Conservation (phyloP, 2,888 invertebrate genomes). For the Erpobdella octoculata region DNA sequence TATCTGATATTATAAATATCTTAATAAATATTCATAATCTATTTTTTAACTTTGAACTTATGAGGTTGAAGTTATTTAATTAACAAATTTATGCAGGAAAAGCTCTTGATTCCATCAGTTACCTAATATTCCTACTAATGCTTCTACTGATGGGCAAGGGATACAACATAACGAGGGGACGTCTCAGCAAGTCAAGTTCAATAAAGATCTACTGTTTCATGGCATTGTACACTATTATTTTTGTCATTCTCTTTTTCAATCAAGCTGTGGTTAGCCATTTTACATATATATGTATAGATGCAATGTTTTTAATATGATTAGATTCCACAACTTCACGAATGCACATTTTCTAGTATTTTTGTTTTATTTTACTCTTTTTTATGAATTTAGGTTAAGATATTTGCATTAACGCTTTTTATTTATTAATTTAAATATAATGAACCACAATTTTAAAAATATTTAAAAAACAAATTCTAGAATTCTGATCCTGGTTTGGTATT, state of each 20-base stretch:
- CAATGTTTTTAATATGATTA: neutral
- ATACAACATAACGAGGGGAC: constrained; percentile 77
- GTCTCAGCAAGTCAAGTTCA: constrained; percentile 65
- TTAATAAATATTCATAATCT: too few species aligned
- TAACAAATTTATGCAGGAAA: constrained; percentile 58
- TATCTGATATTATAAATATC: too few species aligned
- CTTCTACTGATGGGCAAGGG: constrained; percentile 78
- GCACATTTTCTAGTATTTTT: too few species aligned
- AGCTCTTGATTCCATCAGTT: constrained; percentile 65
- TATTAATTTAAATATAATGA: neutral
- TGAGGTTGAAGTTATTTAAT: neutral
- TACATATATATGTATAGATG: too few species aligned
- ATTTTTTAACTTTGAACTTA: too few species aligned
- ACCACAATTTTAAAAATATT: constrained; percentile 1
- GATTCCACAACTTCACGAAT: neutral
- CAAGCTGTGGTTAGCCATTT: constrained; percentile 60
- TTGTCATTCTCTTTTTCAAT: constrained; percentile 69
- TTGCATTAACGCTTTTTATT: too few species aligned
- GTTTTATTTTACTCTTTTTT: too few species aligned
- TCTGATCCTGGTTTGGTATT: constrained; percentile 85
- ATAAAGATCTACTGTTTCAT: constrained; percentile 73
- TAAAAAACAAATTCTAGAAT: constrained; percentile 56
- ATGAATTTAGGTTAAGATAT: too few species aligned
- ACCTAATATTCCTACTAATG: constrained; percentile 68
- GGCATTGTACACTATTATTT: constrained; percentile 67